Base-by-base conservation (phyloP, 2,113 vertebrate genomes). In the Chaetodon auriga region DNA sequence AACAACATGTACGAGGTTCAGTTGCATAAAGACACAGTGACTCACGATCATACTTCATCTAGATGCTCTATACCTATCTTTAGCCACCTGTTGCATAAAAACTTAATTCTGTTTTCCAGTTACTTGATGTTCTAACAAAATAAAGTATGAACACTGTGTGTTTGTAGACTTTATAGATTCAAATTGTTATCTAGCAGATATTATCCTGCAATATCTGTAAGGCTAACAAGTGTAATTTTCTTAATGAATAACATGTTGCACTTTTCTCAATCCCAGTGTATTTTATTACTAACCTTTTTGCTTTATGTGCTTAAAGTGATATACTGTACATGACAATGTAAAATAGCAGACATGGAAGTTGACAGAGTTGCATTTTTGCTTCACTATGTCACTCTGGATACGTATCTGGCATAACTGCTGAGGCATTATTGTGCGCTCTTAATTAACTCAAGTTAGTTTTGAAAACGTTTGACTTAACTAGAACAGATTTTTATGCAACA, bases 1-100 rank as follows among this genome's bases (percentile, higher is more conserved):
- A 87, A 84, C 90, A 89, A 92, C 87, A 84, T 89, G 83, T 85
- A 35, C 21, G 80, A 79, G 55, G 53, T 88, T 78, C 68, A 68
- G 76, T 80, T 83, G 77, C 78, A 79, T 80, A 83, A 77, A 75
- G 71, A 80, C 1, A 15, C 69, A 70, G 38, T 13, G 58, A 58
- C 21, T 58, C 35, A 35, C 3, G 0, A 51, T 63, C 5, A 45
- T 51, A 46, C 21, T 66, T 66, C 9, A 83, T 21, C 11, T 61
- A 41, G 58, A 65, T 5, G 6, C 55, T 53, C 36, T 35, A 14
- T 35, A 53, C 43, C 10, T 6, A 41, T 57, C 45, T 58, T 38
- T 13, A 57, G 35, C 79, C 77, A 87, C 78, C 61, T 88, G 89
- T 84, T 82, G 86, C 77, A 84, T 73, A 84, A 85, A 78, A 75